phyloP scores from a whole-genome alignment of 2,888 invertebrate species.

The Arge pagana region DNA sequence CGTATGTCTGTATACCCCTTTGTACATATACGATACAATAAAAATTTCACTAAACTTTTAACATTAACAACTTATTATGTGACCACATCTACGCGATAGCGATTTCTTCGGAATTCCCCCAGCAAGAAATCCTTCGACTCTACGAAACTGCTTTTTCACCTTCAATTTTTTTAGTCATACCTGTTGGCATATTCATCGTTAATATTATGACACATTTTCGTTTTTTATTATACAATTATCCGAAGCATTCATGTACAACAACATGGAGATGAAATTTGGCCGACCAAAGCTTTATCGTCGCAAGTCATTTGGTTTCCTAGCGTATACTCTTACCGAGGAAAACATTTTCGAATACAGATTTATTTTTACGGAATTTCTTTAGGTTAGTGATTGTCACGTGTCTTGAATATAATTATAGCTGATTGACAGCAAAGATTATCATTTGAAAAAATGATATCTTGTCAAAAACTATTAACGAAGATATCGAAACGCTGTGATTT shows the following conservation, averaged over 20 bases:
- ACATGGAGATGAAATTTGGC: constrained; percentile 12
- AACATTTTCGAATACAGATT: constrained; percentile 14
- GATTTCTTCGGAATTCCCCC: no score
- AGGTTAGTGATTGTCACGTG: constrained; percentile 24
- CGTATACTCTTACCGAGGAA: constrained; percentile 13
- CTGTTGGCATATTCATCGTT: constrained; percentile 5
- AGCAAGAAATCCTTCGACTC: no score
- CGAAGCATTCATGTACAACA: no score
- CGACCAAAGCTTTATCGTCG: constrained; percentile 6
- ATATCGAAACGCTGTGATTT: no score
- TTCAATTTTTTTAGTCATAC: no score
- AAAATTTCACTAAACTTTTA: constrained; percentile 51
- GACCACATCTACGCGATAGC: no score
- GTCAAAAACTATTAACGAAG: no score
- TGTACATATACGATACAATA: constrained; percentile 58
- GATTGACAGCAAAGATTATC: constrained; percentile 18
- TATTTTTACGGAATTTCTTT: constrained; percentile 13
- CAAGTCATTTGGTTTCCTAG: constrained; percentile 2
- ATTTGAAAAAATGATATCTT: no score
- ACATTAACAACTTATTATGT: no score
- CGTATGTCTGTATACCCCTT: constrained; percentile 56
- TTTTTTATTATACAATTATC: background rate
- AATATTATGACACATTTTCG: background rate
- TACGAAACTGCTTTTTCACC: no score
- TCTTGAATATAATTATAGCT: no score